Percentiles rank a stretch among this genome's conserved stretches.
Conservation (phyloP, 1,140 invertebrate species). For the Drosophila subobscura region DNA sequence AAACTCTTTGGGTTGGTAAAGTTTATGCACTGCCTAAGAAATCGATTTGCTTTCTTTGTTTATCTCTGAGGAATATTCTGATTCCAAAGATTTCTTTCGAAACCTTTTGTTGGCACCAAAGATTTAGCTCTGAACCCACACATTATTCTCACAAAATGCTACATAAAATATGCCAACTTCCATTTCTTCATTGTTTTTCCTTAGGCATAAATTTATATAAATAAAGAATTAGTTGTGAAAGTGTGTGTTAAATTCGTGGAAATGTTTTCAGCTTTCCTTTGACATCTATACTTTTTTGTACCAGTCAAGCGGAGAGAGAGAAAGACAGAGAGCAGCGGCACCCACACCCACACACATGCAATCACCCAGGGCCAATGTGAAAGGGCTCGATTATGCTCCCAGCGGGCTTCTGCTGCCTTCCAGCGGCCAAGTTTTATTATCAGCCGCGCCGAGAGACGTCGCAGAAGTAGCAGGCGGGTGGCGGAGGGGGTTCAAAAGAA, state of each 20-base stretch:
- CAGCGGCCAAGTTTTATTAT: slow-evolving; percentile 76
- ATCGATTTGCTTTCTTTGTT: too few relatives aligned
- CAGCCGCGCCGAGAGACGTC: slow-evolving; percentile 53
- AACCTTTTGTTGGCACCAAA: neutral
- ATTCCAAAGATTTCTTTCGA: too few relatives aligned
- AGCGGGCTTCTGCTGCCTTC: slow-evolving; percentile 63
- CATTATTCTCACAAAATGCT: slow-evolving; percentile 3
- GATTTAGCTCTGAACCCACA: neutral
- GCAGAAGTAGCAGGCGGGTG: slow-evolving; percentile 14
- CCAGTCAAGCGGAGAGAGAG: slow-evolving; percentile 36
- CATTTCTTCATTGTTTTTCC: too few relatives aligned
- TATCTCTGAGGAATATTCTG: too few relatives aligned
- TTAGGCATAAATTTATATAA: neutral
- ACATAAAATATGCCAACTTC: neutral
- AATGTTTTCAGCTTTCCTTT: neutral
- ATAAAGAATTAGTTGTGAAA: slow-evolving; percentile 1
- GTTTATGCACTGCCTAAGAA: too few relatives aligned
- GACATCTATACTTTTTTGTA: slow-evolving; percentile 5
- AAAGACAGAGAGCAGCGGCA: neutral
- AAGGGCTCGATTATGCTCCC: slow-evolving; percentile 75
- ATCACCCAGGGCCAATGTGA: slow-evolving; percentile 55
- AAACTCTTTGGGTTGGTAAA: too few relatives aligned
- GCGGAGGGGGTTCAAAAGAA: slow-evolving; percentile 39
- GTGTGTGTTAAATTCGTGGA: slow-evolving; percentile 9
- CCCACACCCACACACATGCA: slow-evolving; percentile 12